These are phyloP conservation scores for Cossypha caffra DNA, from an alignment of 2,797 vertebrate genomes.

Conservation along the genomic window DNA sequence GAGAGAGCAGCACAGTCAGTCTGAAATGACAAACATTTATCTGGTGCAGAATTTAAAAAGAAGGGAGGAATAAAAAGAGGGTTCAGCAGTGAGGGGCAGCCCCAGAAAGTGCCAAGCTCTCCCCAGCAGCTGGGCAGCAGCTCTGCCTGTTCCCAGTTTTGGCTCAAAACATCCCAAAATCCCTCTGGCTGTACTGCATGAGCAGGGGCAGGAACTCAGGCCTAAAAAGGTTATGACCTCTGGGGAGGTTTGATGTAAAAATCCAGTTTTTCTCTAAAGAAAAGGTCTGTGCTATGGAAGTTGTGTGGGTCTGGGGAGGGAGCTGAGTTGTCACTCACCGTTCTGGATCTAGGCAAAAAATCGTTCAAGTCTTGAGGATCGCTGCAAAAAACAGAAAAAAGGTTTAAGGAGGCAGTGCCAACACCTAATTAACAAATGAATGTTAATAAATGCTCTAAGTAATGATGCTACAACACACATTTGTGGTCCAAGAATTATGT, in stretches of 20 bases:
- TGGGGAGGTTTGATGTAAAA: background rate
- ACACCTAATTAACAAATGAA: background rate
- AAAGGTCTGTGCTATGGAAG: fast-evolving
- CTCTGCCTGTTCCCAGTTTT: background rate
- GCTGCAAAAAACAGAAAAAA: background rate
- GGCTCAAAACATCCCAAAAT: background rate
- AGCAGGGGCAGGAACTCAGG: background rate
- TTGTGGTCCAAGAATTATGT: background rate
- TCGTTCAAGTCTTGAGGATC: background rate
- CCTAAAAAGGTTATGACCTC: background rate
- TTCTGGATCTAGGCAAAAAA: background rate
- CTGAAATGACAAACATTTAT: background rate
- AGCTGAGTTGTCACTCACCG: background rate
- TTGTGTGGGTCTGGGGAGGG: background rate
- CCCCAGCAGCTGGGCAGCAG: background rate
- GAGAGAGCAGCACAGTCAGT: background rate
- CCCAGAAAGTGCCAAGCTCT: fast-evolving
- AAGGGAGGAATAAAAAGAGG: fast-evolving
- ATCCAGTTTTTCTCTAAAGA: background rate
- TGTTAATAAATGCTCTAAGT: background rate
- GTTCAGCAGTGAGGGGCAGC: background rate
- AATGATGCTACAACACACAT: background rate
- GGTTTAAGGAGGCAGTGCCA: background rate
- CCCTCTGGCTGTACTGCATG: fast-evolving
- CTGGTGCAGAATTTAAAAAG: too few species aligned